phyloP scores from a whole-genome alignment of 2,797 vertebrate species.

The Pantherophis vulpinus region DNA sequence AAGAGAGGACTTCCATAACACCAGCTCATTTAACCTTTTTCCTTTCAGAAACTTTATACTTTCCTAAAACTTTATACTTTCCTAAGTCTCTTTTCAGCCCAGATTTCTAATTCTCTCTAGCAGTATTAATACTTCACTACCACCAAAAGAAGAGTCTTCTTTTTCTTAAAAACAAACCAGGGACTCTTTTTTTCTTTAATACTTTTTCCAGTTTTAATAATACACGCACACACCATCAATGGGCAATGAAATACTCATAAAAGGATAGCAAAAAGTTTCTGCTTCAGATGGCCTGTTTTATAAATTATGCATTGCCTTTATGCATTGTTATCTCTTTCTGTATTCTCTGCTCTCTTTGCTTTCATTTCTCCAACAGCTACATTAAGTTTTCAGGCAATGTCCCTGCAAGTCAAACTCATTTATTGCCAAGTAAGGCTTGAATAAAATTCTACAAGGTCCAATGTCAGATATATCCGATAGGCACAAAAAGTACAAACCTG shows the following conservation, averaged over 20 bases:
- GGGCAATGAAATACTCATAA: neutral
- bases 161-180: neutral
- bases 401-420: neutral
- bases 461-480: slow-evolving; percentile 2
- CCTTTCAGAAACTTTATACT: neutral
- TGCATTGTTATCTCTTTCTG: neutral
- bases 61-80: neutral
- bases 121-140: neutral
- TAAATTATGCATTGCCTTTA: neutral
- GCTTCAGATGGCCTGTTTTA: neutral
- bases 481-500: neutral
- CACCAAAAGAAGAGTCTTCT: neutral
- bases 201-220: neutral
- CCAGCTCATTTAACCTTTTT: neutral
- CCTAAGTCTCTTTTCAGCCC: neutral
- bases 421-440: neutral
- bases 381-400: neutral
- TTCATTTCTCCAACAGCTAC: neutral
- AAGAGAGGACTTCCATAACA: neutral
- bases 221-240: no score
- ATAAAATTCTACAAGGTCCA: slow-evolving; percentile 3
- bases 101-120: neutral
- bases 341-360: neutral
- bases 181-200: neutral
- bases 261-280: neutral